phyloP scores from a whole-genome alignment of 2,113 vertebrate genomes.

The Pterocles orientalis region DNA sequence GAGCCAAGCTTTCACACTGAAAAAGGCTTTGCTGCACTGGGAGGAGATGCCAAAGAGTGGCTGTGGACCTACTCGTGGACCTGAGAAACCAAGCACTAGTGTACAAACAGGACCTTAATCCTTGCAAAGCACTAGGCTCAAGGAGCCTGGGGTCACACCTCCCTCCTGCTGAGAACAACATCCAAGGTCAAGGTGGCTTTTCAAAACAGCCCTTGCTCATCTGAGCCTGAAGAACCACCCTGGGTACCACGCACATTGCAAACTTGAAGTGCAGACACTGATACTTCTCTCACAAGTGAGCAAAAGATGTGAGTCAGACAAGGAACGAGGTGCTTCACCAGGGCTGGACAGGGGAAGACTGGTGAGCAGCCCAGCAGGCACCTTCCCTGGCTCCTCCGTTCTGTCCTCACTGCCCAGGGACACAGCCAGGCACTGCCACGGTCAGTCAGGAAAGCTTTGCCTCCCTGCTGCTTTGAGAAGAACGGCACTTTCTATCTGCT shows the following conservation, averaged over 20 bases:
- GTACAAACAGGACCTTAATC: not conserved
- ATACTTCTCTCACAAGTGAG: not conserved
- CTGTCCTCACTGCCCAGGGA: not conserved
- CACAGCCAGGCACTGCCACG: not conserved
- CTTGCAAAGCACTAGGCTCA: not conserved
- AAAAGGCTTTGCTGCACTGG: not conserved
- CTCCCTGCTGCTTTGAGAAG: not conserved
- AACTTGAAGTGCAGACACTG: too few relatives aligned
- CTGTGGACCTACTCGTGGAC: not conserved
- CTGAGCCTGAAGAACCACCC: not conserved
- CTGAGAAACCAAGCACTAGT: not conserved
- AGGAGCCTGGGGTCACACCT: not conserved
- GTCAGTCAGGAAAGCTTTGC: not conserved
- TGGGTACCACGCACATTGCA: rapidly evolving
- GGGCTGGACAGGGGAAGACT: not conserved
- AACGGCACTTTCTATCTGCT: not conserved
- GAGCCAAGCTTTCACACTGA: not conserved
- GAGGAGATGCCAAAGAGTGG: not conserved
- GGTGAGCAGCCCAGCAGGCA: not conserved
- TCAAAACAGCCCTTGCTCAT: not conserved
- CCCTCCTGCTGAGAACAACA: not conserved
- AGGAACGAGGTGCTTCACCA: not conserved
- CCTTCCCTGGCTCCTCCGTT: rapidly evolving
- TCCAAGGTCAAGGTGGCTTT: not conserved
- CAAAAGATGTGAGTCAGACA: not conserved